Evolutionary conservation across 2,888 invertebrate genomes (phyloP), one percentile per base, ranked within the genome.

Genomic region (Aporophyla nigra): DNA sequence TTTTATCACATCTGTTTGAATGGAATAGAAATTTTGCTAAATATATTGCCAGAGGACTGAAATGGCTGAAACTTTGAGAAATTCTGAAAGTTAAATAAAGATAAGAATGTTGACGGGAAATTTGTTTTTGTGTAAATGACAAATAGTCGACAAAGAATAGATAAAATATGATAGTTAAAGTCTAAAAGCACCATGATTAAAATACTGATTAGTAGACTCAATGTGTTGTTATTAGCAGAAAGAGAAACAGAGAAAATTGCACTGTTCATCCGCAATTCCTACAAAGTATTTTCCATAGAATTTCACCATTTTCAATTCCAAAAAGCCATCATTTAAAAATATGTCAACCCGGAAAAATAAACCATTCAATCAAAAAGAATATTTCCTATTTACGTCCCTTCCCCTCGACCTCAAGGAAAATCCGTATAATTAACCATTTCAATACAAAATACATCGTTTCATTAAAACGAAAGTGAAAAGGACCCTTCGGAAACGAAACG

Each of bases 361-460:
- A 71, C 33, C 53, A 65, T 65, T 74, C 16, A 33, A 53, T 73
- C 59, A 71, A 58, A 53, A 67, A 59, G 16, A 14, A 49, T 51
- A 56, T 49, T 78, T 83, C 16, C 40, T 24, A 53, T 68, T 74
- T 21, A 10, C 74, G 27, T 63, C 12, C n/a, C 43, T 40, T 14
- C 9, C 51, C 54, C 40, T 67, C 16, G 5, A 68, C 65, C 71
- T 76, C 69, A 71, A 85, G 71, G 73, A 78, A 83, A 82, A 75
- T 78, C 73, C 77, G 77, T 86, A 80, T 87, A 90, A 89, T 89
- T 88, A 90, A 86, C 83, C 79, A 87, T 88, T 86, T 88, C 86
- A 88, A 89, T 90, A 89, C 86, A 88, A 88, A 88, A 87, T 82
- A 90, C 87, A 87, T 84, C 84, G 87, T 89, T 89, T 87, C 86